These are phyloP conservation scores for Ceriagrion tenellum DNA, from an alignment of 2,888 invertebrate genomes.

Conservation along the genomic window DNA sequence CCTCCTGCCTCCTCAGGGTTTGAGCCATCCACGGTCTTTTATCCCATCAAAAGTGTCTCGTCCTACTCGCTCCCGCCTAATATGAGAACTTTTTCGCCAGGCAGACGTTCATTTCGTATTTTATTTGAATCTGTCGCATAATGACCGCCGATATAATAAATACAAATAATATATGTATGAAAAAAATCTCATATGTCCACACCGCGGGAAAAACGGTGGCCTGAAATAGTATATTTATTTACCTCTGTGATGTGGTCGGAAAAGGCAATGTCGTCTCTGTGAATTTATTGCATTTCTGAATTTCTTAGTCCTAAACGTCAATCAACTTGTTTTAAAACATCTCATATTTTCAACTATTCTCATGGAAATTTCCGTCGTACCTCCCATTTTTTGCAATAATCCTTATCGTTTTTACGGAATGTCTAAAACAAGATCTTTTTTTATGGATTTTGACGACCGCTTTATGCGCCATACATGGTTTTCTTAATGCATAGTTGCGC, in stretches of 20 bases:
- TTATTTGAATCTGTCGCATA: background rate
- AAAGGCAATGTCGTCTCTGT: background rate
- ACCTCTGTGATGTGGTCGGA: background rate
- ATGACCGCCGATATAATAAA: constrained; percentile 13
- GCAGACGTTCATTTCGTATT: constrained; percentile 33
- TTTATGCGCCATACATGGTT: no score
- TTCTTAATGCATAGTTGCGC: no score
- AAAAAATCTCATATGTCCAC: background rate
- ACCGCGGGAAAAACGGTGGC: background rate
- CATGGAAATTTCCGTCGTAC: background rate
- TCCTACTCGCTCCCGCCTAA: background rate
- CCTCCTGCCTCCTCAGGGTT: background rate
- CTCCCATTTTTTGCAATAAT: no score
- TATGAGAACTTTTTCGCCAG: constrained; percentile 39
- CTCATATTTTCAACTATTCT: background rate
- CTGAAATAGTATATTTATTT: background rate
- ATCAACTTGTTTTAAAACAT: background rate
- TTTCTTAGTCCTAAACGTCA: background rate
- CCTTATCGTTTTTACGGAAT: no score
- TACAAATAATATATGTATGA: background rate
- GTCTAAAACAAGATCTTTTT: no score
- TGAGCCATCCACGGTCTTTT: background rate
- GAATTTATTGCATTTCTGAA: background rate
- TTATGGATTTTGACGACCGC: no score
- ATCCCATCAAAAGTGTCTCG: background rate